These are phyloP conservation scores for Rutilus rutilus DNA, from an alignment of 2,113 vertebrate species.

Conservation along the genomic window DNA sequence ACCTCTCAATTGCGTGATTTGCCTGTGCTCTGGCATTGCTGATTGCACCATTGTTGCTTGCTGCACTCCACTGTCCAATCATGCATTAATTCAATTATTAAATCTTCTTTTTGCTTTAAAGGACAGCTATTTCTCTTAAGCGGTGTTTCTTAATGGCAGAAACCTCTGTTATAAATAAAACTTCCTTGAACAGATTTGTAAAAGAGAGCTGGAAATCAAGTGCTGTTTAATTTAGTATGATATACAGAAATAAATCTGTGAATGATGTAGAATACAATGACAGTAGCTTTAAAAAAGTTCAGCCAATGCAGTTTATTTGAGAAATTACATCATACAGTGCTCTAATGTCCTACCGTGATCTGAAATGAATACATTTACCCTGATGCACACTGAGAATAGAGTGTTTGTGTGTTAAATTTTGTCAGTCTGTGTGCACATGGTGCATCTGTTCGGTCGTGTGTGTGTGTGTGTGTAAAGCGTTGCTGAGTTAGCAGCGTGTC, in stretches of 20 bases:
- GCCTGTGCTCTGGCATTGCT: background rate
- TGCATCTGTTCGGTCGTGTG: background rate
- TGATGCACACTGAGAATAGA: background rate
- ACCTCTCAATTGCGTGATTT: background rate
- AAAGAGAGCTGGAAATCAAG: background rate
- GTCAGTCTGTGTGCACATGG: conserved; percentile 24
- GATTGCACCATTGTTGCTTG: background rate
- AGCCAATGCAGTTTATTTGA: background rate
- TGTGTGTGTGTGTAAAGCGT: conserved; percentile 33
- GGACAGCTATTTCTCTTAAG: background rate
- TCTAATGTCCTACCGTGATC: background rate
- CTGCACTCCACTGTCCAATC: background rate
- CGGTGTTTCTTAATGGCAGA: background rate
- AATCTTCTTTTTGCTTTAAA: background rate
- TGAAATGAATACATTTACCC: background rate
- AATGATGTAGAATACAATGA: background rate
- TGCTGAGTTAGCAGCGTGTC: conserved; percentile 72
- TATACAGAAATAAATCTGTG: background rate
- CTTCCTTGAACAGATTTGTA: background rate
- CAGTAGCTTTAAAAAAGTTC: background rate
- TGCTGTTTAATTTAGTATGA: background rate
- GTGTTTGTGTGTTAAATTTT: background rate
- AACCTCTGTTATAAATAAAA: background rate
- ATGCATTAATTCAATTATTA: background rate
- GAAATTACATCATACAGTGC: background rate